Percentiles rank a stretch among this genome's conserved stretches.
phyloP scores from a whole-genome alignment of 2,888 invertebrate genomes.

The Sinotaia quadrata region DNA sequence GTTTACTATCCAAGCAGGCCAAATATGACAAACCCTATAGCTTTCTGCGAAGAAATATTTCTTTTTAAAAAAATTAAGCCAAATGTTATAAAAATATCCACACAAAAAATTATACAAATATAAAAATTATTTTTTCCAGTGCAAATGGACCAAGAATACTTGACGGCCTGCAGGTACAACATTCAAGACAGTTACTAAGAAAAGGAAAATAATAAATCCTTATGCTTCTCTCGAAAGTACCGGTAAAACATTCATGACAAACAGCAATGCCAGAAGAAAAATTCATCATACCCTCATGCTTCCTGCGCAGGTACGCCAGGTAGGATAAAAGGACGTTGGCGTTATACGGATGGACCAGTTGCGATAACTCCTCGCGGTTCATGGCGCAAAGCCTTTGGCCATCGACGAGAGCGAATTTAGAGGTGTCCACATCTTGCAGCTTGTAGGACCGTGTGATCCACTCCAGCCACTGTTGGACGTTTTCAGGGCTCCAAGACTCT shows the following conservation, averaged over 20 bases:
- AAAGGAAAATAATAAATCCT: too few species aligned
- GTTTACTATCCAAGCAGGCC: too few species aligned
- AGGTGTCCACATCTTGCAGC: constrained; percentile 60
- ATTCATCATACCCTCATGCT: constrained; percentile 49
- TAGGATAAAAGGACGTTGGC: constrained; percentile 63
- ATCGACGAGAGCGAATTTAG: constrained; percentile 58
- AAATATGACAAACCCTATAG: too few species aligned
- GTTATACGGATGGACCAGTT: constrained; percentile 58
- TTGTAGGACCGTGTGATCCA: constrained; percentile 64
- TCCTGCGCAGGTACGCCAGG: constrained; percentile 57
- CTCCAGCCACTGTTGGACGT: constrained; percentile 68
- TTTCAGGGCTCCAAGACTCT: constrained; percentile 58
- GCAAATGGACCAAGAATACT: too few species aligned
- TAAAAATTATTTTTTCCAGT: too few species aligned
- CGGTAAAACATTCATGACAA: neutral
- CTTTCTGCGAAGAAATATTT: too few species aligned
- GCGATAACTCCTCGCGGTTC: constrained; percentile 62
- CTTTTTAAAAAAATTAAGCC: too few species aligned
- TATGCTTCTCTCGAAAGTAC: too few species aligned
- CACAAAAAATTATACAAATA: too few species aligned
- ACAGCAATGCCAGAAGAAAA: neutral
- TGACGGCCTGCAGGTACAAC: too few species aligned
- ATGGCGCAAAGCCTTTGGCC: constrained; percentile 66
- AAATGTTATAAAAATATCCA: too few species aligned
- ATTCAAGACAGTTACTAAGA: too few species aligned